Base-by-base conservation (phyloP, 2,113 vertebrate species). In the Emydura subglobosa region DNA sequence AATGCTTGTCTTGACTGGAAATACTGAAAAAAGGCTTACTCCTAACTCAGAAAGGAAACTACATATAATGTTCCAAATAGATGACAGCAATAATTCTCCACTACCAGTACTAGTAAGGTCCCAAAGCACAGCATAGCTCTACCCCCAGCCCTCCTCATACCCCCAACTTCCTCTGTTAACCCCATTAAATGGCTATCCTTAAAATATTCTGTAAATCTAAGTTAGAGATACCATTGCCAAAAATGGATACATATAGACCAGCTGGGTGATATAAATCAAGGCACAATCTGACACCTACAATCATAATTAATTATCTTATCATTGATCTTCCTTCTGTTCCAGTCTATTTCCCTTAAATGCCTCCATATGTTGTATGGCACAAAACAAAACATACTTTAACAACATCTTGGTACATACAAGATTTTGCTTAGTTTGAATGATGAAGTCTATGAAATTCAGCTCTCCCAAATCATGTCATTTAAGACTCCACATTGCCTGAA, bases 281-380 rank as follows among this genome's bases (percentile, higher is more conserved):
- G 59, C 87, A 78, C 87, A 85, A 80, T 91, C 85, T 79, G 13
- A 81, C 82, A 94, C 31, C 50, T 86, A 79, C 83, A 85, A 51
- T 89, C 47, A 19, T 92, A 87, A 91, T 90, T 87, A 92, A 88
- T 92, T 92, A 76, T 87, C n/a, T 78, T 89, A 76, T 79, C 86
- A 83, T 78, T 91, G 83, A 89, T 91, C 78, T 78, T 93, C 86
- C 83, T 83, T 95, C 89, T 95, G 59, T 87, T 94, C 51, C 68
- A 89, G 81, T 57, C 78, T 90, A 80, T 76, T 85, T 94, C 76
- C 79, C 83, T 84, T 86, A 91, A 94, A 94, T 89, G 86, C 55
- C 81, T 94, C 92, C 78, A 50, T 76, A 94, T 95, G 88, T 83
- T 85, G 76, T 44, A 76, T 4, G 16, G 57, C 54, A 49, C 76